phyloP scores from a whole-genome alignment of 2,888 invertebrate species.

The Drosophila pseudotakahashii region DNA sequence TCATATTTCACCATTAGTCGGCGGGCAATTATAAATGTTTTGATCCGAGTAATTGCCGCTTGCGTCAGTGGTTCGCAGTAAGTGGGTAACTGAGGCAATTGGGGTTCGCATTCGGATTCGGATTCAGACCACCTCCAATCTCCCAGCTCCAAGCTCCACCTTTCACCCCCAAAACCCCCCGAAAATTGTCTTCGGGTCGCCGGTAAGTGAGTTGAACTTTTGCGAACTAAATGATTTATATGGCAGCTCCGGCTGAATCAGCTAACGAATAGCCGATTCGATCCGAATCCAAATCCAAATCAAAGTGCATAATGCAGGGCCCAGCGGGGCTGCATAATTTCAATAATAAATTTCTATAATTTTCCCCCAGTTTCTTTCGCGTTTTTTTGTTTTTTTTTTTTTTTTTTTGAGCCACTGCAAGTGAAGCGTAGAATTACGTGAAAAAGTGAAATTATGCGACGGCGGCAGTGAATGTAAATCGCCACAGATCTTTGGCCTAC shows the following conservation, averaged over 20 bases:
- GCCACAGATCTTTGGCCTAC: conserved; percentile 18
- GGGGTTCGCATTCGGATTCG: neutral
- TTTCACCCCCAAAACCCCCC: neutral
- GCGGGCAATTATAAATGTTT: conserved; percentile 45
- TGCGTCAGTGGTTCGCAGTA: conserved; percentile 28
- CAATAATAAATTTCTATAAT: conserved; percentile 74
- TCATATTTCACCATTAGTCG: conserved; percentile 38
- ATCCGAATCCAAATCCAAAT: conserved; percentile 22
- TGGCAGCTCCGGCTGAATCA: conserved; percentile 19
- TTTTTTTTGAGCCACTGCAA: conserved; percentile 50
- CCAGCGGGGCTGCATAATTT: conserved; percentile 50
- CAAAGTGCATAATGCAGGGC: conserved; percentile 15
- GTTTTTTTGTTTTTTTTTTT: neutral
- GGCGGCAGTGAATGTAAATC: conserved; percentile 51
- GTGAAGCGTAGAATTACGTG: conserved; percentile 80
- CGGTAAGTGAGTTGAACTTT: conserved; percentile 37
- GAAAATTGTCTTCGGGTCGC: conserved; percentile 2
- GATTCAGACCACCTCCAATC: conserved; percentile 7
- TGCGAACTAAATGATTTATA: conserved; percentile 33
- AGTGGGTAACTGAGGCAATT: conserved; percentile 43
- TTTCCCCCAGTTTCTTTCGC: conserved; percentile 53
- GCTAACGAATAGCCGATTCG: conserved; percentile 22
- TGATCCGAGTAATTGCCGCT: conserved; percentile 41
- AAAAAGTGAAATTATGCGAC: conserved; percentile 77
- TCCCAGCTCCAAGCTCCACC: neutral